These are phyloP conservation scores for Fringilla coelebs DNA, from an alignment of 2,797 vertebrate genomes.

Conservation along the genomic window DNA sequence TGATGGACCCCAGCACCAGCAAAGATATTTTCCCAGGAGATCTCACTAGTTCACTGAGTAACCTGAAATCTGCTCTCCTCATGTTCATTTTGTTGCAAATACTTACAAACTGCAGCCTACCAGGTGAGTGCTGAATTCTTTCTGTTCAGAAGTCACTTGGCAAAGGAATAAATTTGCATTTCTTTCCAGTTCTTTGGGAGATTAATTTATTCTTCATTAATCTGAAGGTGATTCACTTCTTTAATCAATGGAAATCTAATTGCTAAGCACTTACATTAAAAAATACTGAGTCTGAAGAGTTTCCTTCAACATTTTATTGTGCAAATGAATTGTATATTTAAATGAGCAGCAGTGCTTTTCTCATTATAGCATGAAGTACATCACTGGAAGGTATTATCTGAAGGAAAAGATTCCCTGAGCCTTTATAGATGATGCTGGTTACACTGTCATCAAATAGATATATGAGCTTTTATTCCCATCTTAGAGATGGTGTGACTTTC, in stretches of 20 bases:
- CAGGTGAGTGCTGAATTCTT: slow-evolving; percentile 50
- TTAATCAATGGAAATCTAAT: not conserved
- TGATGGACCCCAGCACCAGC: not conserved
- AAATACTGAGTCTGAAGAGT: not conserved
- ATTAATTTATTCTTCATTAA: not conserved
- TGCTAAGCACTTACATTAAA: not conserved
- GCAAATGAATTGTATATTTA: not conserved
- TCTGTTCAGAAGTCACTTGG: not conserved
- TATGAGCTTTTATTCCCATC: not conserved
- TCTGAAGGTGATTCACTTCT: not conserved
- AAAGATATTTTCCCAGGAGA: not conserved
- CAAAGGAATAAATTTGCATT: not conserved
- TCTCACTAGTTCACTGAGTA: not conserved
- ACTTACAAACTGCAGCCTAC: slow-evolving; percentile 67
- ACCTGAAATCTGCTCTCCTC: not conserved
- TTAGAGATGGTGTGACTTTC: not conserved
- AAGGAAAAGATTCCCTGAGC: not conserved
- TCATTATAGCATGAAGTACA: not conserved
- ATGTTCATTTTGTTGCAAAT: slow-evolving; percentile 21
- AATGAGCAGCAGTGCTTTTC: not conserved
- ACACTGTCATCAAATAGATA: not conserved
- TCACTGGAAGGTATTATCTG: not conserved
- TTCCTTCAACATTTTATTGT: not conserved
- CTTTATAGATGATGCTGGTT: not conserved
- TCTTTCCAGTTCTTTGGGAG: not conserved